Evolutionary conservation across 2,113 vertebrate genomes (phyloP).

Genomic region (Chaetura pelagica): DNA sequence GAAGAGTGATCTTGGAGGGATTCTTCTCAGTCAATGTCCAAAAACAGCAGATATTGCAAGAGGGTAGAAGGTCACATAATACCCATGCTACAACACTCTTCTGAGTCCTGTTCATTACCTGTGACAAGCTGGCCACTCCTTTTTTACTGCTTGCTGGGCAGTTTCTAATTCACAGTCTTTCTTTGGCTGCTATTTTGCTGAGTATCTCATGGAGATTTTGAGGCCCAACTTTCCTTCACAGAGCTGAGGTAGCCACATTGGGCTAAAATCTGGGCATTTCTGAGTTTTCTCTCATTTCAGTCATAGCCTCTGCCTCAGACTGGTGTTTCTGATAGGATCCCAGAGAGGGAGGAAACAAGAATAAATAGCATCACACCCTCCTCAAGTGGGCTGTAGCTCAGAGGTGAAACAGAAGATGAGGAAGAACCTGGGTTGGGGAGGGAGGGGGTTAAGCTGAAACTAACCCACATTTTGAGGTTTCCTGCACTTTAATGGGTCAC

Average conservation of each 20-base stretch:
- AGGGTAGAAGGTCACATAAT: constrained; percentile 50
- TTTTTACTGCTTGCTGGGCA: constrained; percentile 13
- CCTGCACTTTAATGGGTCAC: not conserved
- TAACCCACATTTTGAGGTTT: constrained; percentile 45
- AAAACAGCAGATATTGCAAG: constrained; percentile 54
- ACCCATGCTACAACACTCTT: constrained; percentile 7
- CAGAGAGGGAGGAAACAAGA: constrained; percentile 45
- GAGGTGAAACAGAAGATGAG: constrained; percentile 40
- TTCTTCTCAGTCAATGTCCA: constrained; percentile 53
- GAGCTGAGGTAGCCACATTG: not conserved
- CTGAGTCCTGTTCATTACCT: not conserved
- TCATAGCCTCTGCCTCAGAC: constrained; percentile 21
- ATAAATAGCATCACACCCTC: constrained; percentile 58
- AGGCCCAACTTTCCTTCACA: constrained; percentile 1
- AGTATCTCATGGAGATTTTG: not conserved
- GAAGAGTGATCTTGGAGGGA: constrained; percentile 26
- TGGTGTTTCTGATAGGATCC: constrained; percentile 49
- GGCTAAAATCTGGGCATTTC: constrained; percentile 10
- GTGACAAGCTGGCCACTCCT: not conserved
- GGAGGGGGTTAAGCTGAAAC: constrained; percentile 15
- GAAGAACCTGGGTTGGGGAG: not conserved
- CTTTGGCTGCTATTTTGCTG: constrained; percentile 6
- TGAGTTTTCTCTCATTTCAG: not conserved
- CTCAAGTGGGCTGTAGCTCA: constrained; percentile 43
- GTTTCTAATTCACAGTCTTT: constrained; percentile 4